Percentiles rank a stretch among this genome's conserved stretches.
Evolutionary conservation across 2,888 invertebrate genomes (phyloP).

Genomic region (Caenorhabditis wallacei): DNA sequence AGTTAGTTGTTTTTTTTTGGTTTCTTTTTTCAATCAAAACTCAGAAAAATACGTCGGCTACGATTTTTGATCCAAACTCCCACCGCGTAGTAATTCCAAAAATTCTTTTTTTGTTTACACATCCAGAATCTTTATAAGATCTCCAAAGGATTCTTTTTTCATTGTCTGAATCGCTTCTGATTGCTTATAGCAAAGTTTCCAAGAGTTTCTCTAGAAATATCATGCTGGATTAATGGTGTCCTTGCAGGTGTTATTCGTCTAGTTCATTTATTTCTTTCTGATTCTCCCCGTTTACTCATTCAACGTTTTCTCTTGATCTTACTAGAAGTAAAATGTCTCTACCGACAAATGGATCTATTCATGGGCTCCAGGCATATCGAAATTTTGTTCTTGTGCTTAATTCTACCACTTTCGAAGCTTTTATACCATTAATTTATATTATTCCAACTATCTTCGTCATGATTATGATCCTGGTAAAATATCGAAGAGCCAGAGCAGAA

Average conservation of each 20-base stretch:
- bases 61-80: too few relatives aligned
- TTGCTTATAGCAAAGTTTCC: too few relatives aligned
- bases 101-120: too few relatives aligned
- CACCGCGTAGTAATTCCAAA: too few relatives aligned
- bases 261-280: background rate
- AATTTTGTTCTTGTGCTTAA: slow-evolving; percentile 9
- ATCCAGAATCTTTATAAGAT: too few relatives aligned
- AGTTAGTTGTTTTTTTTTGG: too few relatives aligned
- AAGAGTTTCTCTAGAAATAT: too few relatives aligned
- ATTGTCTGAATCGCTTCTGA: too few relatives aligned
- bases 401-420: slow-evolving; percentile 27
- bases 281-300: background rate
- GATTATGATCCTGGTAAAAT: slow-evolving; percentile 17
- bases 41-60: too few relatives aligned
- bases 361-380: slow-evolving; percentile 18
- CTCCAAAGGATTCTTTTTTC: too few relatives aligned
- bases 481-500: slow-evolving; percentile 6
- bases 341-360: slow-evolving; percentile 19
- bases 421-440: slow-evolving; percentile 55
- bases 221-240: too few relatives aligned
- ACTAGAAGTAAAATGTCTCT: background rate
- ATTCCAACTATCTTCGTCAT: slow-evolving; percentile 35
- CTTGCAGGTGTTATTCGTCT: slow-evolving; percentile 2
- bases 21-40: too few relatives aligned
- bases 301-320: background rate